A percentile compares a stretch with the other conserved stretches of the same genome.
Evolutionary conservation across 37 sponge, comb jelly and placozoan species (phyloP).

Genomic region (Chondrilla cf. caribensis): DNA sequence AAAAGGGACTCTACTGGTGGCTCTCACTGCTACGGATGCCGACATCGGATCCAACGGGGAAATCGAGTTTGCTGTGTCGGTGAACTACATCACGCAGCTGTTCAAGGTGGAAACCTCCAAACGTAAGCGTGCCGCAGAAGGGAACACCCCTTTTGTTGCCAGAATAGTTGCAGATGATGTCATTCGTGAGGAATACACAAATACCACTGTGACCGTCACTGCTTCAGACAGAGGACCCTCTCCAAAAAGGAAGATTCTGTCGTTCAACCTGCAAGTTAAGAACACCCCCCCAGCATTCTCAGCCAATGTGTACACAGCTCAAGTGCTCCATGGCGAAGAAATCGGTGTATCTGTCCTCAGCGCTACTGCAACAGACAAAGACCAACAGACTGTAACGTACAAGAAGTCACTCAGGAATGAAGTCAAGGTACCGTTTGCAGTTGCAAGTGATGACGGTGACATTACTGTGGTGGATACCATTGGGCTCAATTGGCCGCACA

Average conservation of each 20-base stretch:
- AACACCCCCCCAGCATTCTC: conserved; percentile 18
- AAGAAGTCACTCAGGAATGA: not conserved
- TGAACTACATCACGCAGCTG: not conserved
- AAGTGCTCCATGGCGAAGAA: not conserved
- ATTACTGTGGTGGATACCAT: not conserved
- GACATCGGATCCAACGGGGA: conserved; percentile 17
- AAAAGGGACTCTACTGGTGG: not conserved
- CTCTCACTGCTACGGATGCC: conserved; percentile 10
- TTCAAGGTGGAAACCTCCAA: not conserved
- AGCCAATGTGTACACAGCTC: conserved; percentile 13
- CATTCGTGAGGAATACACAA: not conserved
- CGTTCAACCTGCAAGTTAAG: not conserved
- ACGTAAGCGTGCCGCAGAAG: not conserved
- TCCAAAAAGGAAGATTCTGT: not conserved
- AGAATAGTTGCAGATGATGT: not conserved
- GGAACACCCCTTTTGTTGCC: not conserved
- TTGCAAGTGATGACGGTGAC: not conserved
- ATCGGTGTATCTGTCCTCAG: not conserved
- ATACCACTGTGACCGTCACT: not conserved
- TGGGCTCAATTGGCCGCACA: not conserved
- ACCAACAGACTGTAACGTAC: conserved; percentile 29
- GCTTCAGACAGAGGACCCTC: not conserved
- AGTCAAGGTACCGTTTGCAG: not conserved
- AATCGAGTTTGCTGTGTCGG: conserved; percentile 9
- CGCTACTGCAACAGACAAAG: conserved; percentile 21